Conservation (phyloP, 2,888 invertebrate genomes). For the Hemistola chrysoprasaria region DNA sequence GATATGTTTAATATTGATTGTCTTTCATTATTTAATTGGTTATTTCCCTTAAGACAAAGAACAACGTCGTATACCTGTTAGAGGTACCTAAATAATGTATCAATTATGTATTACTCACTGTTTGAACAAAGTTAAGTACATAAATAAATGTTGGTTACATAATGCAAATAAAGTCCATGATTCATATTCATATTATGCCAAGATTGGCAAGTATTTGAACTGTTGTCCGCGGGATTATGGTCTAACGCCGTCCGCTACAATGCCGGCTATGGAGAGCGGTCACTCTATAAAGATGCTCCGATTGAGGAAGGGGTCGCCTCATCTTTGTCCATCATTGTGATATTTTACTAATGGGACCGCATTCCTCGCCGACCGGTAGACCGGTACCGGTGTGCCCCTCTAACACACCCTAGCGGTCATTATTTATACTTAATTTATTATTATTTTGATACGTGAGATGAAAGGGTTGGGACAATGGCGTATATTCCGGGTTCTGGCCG, state of each 20-base stretch:
- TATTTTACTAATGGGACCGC: conserved; percentile 76
- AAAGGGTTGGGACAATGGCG: conserved; percentile 68
- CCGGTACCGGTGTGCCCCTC: conserved; percentile 51
- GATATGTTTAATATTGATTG: too few relatives aligned
- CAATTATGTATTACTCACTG: too few relatives aligned
- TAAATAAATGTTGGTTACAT: too few relatives aligned
- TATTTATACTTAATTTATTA: conserved; percentile 80
- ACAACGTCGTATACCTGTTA: too few relatives aligned
- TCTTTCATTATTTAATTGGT: too few relatives aligned
- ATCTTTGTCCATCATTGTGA: conserved; percentile 58
- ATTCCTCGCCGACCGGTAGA: conserved; percentile 73
- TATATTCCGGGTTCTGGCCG: conserved; percentile 68
- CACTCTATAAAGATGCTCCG: conserved; percentile 75
- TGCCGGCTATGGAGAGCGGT: conserved; percentile 63
- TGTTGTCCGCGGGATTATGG: conserved; percentile 71
- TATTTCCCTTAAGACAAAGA: too few relatives aligned
- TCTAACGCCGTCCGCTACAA: conserved; percentile 68
- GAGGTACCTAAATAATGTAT: too few relatives aligned
- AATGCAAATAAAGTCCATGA: conserved; percentile 18
- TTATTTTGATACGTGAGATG: conserved; percentile 78
- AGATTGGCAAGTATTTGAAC: conserved; percentile 44
- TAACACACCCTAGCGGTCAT: conserved; percentile 48
- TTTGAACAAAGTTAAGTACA: too few relatives aligned
- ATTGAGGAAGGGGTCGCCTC: conserved; percentile 61
- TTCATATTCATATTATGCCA: conserved; percentile 64